phyloP scores from a whole-genome alignment of 2,888 invertebrate genomes.

The Cosmia pyralina region DNA sequence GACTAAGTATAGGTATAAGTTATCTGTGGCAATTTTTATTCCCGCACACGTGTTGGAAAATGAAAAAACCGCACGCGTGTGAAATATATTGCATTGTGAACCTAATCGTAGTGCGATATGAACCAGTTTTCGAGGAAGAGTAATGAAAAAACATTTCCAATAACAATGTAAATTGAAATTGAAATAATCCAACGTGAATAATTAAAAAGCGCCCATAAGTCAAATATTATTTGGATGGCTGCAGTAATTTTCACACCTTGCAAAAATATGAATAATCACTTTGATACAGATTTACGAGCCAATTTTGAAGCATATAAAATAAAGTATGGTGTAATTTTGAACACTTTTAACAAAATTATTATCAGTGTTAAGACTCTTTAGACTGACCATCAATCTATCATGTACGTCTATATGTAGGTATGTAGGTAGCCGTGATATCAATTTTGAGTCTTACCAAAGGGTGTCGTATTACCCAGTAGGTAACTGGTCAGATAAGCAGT shows the following conservation, averaged over 20 bases:
- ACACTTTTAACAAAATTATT: neutral
- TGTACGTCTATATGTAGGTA: neutral
- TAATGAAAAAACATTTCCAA: neutral
- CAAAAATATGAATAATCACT: constrained; percentile 17
- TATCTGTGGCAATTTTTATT: too few species aligned
- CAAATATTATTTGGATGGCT: constrained; percentile 11
- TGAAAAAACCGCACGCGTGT: too few species aligned
- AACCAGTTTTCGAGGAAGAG: too few species aligned
- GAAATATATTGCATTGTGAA: too few species aligned
- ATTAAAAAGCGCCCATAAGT: neutral
- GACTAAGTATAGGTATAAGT: too few species aligned
- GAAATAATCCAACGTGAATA: neutral
- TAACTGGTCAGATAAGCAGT: neutral
- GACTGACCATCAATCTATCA: neutral
- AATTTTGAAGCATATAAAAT: neutral
- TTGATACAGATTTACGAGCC: constrained; percentile 15
- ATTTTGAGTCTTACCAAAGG: neutral
- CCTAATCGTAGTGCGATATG: too few species aligned
- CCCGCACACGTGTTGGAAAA: too few species aligned
- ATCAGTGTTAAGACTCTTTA: neutral
- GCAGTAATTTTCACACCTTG: neutral
- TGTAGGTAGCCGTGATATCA: neutral
- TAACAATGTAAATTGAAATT: neutral
- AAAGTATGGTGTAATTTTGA: neutral
- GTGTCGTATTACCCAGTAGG: neutral